Conservation (phyloP, 2,888 invertebrate species). For the Zhuqinia jingwanae region DNA sequence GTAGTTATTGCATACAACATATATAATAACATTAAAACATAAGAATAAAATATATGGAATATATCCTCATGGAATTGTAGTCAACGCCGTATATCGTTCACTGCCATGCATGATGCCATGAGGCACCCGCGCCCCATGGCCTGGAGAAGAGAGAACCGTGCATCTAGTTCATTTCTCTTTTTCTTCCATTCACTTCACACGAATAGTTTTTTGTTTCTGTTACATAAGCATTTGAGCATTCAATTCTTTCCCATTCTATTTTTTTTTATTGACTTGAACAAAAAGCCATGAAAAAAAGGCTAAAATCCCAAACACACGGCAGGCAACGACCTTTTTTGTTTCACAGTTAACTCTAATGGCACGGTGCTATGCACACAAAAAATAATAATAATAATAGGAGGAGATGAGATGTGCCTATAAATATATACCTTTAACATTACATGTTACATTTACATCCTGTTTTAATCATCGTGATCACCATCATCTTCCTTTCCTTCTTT, state of each 20-base stretch:
- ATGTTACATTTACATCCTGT: slow-evolving; percentile 40
- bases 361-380: not conserved
- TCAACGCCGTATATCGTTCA: slow-evolving; percentile 35
- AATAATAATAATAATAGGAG: too few species aligned
- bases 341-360: not conserved
- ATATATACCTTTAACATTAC: not conserved
- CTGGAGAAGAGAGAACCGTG: not conserved
- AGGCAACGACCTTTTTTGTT: slow-evolving; percentile 65
- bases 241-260: slow-evolving; percentile 11
- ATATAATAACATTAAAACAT: too few species aligned
- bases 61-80: slow-evolving; percentile 46
- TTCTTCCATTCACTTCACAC: slow-evolving; percentile 1
- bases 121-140: slow-evolving; percentile 1
- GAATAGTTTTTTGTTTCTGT: slow-evolving; percentile 21
- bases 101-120: too few species aligned
- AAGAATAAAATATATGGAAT: slow-evolving; percentile 10
- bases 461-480: slow-evolving; percentile 42
- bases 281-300: slow-evolving; percentile 24
- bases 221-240: slow-evolving; percentile 1
- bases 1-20: not conserved
- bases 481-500: not conserved
- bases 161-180: not conserved
- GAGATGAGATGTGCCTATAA: not conserved
- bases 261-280: slow-evolving; percentile 40
- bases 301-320: slow-evolving; percentile 35